Conservation (phyloP, 1,140 invertebrate genomes). For the Drosophila nannoptera region DNA sequence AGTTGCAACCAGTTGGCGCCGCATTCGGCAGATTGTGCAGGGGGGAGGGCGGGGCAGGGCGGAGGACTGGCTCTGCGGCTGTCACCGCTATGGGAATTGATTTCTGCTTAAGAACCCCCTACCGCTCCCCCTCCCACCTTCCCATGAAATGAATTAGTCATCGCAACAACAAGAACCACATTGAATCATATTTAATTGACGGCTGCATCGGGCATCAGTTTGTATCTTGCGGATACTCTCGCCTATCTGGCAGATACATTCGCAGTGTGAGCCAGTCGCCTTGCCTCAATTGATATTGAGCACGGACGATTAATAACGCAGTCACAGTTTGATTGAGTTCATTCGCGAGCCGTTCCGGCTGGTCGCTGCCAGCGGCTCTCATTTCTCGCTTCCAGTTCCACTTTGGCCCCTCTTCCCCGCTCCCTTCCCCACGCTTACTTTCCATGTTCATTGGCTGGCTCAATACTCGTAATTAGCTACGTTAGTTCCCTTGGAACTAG, state of each 20-base stretch:
- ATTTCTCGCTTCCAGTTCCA: conserved; percentile 11
- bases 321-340: conserved; percentile 35
- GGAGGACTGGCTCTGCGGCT: background rate
- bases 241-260: background rate
- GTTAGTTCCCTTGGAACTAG: too few relatives aligned
- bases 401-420: background rate
- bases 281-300: conserved; percentile 63
- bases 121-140: too few relatives aligned
- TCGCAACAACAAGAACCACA: conserved; percentile 22
- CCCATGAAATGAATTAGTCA: conserved; percentile 50
- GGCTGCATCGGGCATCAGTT: conserved; percentile 10
- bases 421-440: background rate
- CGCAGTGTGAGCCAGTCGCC: background rate
- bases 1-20: conserved; percentile 60
- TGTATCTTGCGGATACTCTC: conserved; percentile 7
- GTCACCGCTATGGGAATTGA: conserved; percentile 59
- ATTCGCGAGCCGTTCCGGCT: conserved; percentile 18
- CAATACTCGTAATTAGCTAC: too few relatives aligned
- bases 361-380: background rate
- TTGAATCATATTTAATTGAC: conserved; percentile 18
- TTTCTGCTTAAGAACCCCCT: conserved; percentile 61
- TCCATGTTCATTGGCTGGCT: too few relatives aligned
- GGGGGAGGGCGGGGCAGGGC: background rate
- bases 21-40: conserved; percentile 4
- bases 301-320: conserved; percentile 54